Percentiles rank a stretch among this genome's conserved stretches.
Conservation (phyloP, 2,113 vertebrate genomes). For the Strix aluco region DNA sequence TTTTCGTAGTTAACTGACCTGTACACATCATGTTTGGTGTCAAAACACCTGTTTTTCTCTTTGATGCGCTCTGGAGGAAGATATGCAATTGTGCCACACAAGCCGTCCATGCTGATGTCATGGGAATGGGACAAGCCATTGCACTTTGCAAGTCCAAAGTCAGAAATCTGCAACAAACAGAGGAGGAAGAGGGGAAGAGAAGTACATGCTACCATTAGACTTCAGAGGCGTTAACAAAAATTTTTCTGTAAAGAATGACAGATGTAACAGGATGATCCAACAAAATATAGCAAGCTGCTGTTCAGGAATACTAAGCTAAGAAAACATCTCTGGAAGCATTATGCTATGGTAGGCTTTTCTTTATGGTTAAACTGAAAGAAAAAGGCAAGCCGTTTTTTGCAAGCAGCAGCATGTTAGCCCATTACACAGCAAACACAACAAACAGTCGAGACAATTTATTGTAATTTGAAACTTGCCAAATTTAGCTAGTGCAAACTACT, state of each 20-base stretch:
- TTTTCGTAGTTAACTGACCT: constrained; percentile 78
- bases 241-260: neutral
- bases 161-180: constrained; percentile 84
- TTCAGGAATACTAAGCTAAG: neutral
- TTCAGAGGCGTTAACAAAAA: neutral
- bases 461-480: constrained; percentile 15
- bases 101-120: constrained; percentile 94
- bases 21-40: constrained; percentile 97
- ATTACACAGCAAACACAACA: constrained; percentile 12
- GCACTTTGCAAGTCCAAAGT: constrained; percentile 97
- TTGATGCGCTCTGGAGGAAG: constrained; percentile 95
- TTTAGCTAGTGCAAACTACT: constrained; percentile 11
- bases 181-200: neutral
- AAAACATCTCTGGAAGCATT: neutral
- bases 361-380: neutral
- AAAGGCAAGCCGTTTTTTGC: neutral
- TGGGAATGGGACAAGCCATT: constrained; percentile 90
- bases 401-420: constrained; percentile 23
- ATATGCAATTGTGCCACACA: constrained; percentile 96
- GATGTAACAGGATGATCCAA: neutral
- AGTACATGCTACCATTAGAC: neutral
- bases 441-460: neutral
- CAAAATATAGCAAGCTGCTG: neutral
- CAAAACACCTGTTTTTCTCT: constrained; percentile 91
- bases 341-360: neutral